These are phyloP conservation scores for Pluvianellus socialis DNA, from an alignment of 2,113 vertebrate genomes.

Conservation along the genomic window DNA sequence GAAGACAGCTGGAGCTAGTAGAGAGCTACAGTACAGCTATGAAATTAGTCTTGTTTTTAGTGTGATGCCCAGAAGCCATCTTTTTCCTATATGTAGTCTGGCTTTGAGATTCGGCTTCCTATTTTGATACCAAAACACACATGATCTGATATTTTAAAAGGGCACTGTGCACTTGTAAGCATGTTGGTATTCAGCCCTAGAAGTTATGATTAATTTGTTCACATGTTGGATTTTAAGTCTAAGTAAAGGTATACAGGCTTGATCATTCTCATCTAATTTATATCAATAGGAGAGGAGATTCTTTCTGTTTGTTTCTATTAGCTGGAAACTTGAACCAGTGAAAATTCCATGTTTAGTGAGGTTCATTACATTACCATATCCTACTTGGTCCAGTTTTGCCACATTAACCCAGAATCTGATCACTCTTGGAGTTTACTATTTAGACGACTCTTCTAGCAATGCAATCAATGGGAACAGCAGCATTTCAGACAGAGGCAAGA, in stretches of 20 bases:
- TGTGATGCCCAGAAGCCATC: neutral
- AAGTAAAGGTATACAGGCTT: neutral
- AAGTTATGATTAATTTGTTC: neutral
- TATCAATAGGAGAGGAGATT: neutral
- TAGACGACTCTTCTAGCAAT: neutral
- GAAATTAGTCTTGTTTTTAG: neutral
- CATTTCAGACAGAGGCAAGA: neutral
- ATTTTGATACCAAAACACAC: neutral
- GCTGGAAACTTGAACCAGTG: neutral
- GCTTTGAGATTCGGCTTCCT: neutral
- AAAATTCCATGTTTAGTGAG: neutral
- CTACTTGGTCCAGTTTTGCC: neutral
- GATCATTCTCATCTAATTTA: neutral
- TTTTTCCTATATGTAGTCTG: neutral
- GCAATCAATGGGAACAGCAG: fast-evolving
- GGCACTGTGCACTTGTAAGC: neutral
- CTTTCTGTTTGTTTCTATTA: neutral
- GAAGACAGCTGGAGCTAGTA: neutral
- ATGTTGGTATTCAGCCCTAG: neutral
- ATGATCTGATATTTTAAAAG: neutral
- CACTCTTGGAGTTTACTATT: neutral
- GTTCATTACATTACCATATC: neutral
- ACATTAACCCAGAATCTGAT: neutral
- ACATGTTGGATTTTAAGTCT: neutral
- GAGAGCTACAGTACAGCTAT: neutral